Base-by-base conservation (phyloP, 2,113 vertebrate species). In the Dissostichus mawsoni region DNA sequence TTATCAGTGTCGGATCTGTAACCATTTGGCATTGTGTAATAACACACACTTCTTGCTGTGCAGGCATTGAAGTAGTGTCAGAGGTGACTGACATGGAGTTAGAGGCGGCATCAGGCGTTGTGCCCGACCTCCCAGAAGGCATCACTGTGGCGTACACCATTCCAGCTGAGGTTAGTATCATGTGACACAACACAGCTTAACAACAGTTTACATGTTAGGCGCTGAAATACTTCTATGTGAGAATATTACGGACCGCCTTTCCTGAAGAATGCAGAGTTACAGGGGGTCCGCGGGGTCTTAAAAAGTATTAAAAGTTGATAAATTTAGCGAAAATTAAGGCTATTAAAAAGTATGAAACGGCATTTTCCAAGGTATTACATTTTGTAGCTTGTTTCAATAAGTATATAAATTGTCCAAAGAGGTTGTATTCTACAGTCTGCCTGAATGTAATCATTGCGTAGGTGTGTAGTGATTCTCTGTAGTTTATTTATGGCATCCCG, bases 111-210 rank as follows among this genome's bases (percentile, higher is more conserved):
- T 95, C 96, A 45, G 97, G 96, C 58, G 91, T 94, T 0, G 80
- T 96, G 65, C 97, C 96, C 3, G 95, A 97, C 62, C 95, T 99
- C 87, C 97, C 97, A 3, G 94, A 97, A 69, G 98, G 98, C 88
- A 99, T 99, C 88, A 96, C 93, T 47, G 95, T 98, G 84, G 98
- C 97, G 12, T 99, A 98, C 87, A 98, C 97, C 76, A 92, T 99
- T 87, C 98, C 98, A 64, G 88, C 94, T 68, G 95, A 96, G 96
- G 98, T 99, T 89, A 68, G 74, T 76, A 58, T 41, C 56, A 36
- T 45, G 44, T 11, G 45, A 56, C 33, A 25, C n/a, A 45, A 57
- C 11, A 57, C 8, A 7, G 1, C 2, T 4, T 50, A 25, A 10
- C 36, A 9, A 29, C 25, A 51, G 13, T 62, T 14, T 64, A 18